Base-by-base conservation (phyloP, 2,113 vertebrate species). In the Dendrocopos noguchii region DNA sequence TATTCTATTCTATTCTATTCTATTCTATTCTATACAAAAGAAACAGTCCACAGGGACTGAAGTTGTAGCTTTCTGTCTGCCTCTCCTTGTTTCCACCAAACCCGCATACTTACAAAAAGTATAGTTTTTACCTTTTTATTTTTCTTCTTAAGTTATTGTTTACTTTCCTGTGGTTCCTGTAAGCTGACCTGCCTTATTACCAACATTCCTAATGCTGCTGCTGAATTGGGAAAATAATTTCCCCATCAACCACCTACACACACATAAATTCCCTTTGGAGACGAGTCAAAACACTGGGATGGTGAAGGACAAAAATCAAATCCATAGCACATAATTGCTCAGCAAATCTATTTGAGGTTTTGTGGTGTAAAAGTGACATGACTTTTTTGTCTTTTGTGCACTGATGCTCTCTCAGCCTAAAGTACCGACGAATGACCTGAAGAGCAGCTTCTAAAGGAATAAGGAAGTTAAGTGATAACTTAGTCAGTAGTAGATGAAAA, bases 351-450 rank as follows among this genome's bases (percentile, higher is more conserved):
- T 67, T 80, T 91, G 79, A 3, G 57, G 82, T 72, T 95, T 94
- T 93, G 90, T 75, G 65, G 83, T 90, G 18, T 72, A 93, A 86
- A 93, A 91, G 83, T 78, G 77, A 84, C 68, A 90, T 15, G 36
- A 75, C 10, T 56, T 77, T 79, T 93, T 80, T 56, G 71, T 73
- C 66, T 25, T 56, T 34, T 36, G 33, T 71, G 34, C 65, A 42
- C 20, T 88, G 68, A 42, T 85, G 64, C 28, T 75, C 36, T 59
- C 57, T 17, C 56, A 71, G 53, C 33, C 42, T 44, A 44, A 44
- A 74, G 46, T n/a, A 27, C 50, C 80, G 63, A 47, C 53, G 84
- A 95, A 80, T 85, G 22, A 61, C 80, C 3, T 0, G 1, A 73
- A 91, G 87, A 91, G 11, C 16, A 22, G 36, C 56, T 84, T 89